Conservation (phyloP, 2,797 vertebrate species). For the Meriones psammophilus region DNA sequence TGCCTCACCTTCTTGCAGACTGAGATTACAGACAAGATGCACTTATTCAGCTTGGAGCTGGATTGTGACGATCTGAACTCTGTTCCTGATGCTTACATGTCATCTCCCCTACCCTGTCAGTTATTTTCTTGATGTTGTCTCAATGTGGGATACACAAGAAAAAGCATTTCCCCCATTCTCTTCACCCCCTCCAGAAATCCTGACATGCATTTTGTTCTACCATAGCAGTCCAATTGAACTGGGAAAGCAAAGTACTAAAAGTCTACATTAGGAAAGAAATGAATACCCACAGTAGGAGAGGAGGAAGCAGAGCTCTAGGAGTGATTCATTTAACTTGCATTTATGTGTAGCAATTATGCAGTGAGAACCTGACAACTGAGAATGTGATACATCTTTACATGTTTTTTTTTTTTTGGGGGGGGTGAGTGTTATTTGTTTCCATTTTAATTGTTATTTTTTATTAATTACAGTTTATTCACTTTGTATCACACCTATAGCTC, state of each 20-base stretch:
- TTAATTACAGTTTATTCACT: no score
- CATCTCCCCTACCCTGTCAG: not conserved
- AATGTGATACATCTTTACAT: not conserved
- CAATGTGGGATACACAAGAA: not conserved
- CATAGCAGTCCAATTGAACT: not conserved
- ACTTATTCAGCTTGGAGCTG: not conserved
- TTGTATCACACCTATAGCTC: no score
- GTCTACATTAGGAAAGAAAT: not conserved
- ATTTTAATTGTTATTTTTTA: no score
- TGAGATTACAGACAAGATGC: not conserved
- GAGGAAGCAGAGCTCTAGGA: not conserved
- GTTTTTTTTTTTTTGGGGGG: not conserved
- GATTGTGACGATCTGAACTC: not conserved
- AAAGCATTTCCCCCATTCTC: not conserved
- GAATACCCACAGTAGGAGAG: not conserved
- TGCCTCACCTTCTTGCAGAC: not conserved
- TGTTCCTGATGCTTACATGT: not conserved
- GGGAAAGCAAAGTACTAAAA: conserved; percentile 18
- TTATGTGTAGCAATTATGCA: not conserved
- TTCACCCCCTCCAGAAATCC: not conserved
- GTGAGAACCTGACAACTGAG: not conserved
- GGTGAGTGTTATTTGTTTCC: not conserved
- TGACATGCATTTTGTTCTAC: not conserved
- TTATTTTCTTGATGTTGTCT: not conserved
- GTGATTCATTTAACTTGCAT: conserved; percentile 1